Evolutionary conservation across 2,888 invertebrate genomes (phyloP).

Genomic region (Alentia gelatinosa): DNA sequence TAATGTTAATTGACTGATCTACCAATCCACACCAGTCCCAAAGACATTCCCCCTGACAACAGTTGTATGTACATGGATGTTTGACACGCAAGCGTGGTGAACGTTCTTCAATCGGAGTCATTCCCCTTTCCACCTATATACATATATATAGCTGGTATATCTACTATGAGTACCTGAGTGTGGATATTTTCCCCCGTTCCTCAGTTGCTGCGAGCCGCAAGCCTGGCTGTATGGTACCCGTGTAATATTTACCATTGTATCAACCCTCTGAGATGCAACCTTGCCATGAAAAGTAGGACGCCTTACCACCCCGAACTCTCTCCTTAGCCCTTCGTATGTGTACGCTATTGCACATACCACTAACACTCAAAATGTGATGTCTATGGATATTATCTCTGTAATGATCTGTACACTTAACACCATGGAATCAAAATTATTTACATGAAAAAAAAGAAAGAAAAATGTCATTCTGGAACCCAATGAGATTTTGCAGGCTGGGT

Average conservation of each 20-base stretch:
- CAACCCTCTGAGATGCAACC: constrained; percentile 29
- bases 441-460: background rate
- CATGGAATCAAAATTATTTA: background rate
- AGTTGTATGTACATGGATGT: constrained; percentile 21
- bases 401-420: background rate
- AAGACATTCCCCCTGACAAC: constrained; percentile 43
- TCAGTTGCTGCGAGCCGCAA: background rate
- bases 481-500: background rate
- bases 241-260: constrained; percentile 13
- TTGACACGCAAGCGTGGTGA: background rate
- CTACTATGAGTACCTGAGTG: background rate
- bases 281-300: constrained; percentile 14
- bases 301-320: background rate
- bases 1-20: constrained; percentile 5
- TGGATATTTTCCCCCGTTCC: constrained; percentile 2
- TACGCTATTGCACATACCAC: background rate
- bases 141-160: constrained; percentile 2
- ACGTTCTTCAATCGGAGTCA: background rate
- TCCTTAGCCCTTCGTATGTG: background rate
- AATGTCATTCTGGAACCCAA: background rate
- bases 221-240: background rate
- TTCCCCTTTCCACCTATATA: constrained; percentile 32
- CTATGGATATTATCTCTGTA: background rate
- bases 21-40: background rate
- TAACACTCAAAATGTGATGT: background rate